Conservation (phyloP, 2,888 invertebrate genomes). For the Nycteola revayana region DNA sequence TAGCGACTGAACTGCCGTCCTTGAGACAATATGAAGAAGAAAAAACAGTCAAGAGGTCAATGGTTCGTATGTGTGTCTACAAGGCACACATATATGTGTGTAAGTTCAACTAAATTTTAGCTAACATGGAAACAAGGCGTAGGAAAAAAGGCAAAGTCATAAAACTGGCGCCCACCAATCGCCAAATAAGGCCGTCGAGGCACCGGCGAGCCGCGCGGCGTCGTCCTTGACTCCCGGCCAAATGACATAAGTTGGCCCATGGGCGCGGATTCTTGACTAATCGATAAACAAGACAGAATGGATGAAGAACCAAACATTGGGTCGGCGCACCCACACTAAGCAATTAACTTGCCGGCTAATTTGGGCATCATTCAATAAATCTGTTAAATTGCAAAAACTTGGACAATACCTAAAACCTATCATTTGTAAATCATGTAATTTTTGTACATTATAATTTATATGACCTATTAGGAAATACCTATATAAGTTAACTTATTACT, state of each 20-base stretch:
- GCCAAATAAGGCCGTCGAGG: constrained; percentile 78
- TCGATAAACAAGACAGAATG: constrained; percentile 75
- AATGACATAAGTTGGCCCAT: constrained; percentile 81
- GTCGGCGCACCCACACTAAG: constrained; percentile 64
- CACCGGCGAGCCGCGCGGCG: constrained; percentile 64
- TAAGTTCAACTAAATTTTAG: constrained; percentile 57
- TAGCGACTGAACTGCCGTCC: constrained; percentile 37
- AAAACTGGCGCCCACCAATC: constrained; percentile 81
- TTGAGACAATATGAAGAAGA: constrained; percentile 48
- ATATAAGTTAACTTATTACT: too few species aligned
- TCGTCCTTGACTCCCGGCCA: constrained; percentile 80
- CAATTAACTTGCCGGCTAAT: constrained; percentile 60
- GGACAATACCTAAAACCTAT: constrained; percentile 16
- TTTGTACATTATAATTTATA: too few species aligned
- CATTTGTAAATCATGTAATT: too few species aligned
- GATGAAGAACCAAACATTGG: constrained; percentile 61
- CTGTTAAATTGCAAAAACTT: constrained; percentile 36
- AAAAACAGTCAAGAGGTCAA: constrained; percentile 52
- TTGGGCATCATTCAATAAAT: constrained; percentile 63
- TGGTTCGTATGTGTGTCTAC: constrained; percentile 50
- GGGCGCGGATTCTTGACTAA: constrained; percentile 77
- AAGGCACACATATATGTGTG: constrained; percentile 52
- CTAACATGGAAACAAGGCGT: constrained; percentile 68
- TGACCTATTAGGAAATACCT: too few species aligned
- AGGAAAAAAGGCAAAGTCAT: constrained; percentile 78